Evolutionary conservation across 1,140 invertebrate species (phyloP).

Genomic region (Vanessa atalanta): DNA sequence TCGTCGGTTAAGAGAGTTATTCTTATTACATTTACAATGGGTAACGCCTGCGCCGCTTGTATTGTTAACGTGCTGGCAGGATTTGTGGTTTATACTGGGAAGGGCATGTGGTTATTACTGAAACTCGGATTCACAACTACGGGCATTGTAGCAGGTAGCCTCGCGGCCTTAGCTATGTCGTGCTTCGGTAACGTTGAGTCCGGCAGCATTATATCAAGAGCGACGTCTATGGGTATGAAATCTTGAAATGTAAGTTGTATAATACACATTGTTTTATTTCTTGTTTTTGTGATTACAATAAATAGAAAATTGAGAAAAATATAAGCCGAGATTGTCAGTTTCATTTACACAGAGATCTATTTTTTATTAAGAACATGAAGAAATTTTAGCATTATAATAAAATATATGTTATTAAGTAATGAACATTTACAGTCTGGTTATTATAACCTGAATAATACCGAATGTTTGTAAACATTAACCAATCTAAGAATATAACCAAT

Average conservation of each 20-base stretch:
- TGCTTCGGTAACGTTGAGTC: conserved; percentile 43
- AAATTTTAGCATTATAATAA: no score
- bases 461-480: no score
- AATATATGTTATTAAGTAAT: no score
- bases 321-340: no score
- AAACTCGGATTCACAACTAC: conserved; percentile 39
- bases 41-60: conserved; percentile 29
- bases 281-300: no score
- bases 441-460: no score
- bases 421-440: no score
- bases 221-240: conserved; percentile 43
- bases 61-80: conserved; percentile 39
- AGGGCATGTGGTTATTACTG: conserved; percentile 40
- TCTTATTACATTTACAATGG: conserved; percentile 23
- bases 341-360: no score
- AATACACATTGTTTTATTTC: no score
- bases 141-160: conserved; percentile 40
- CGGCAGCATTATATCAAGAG: conserved; percentile 40
- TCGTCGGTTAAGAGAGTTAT: neutral
- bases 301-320: no score
- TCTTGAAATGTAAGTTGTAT: conserved; percentile 8
- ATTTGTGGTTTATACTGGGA: conserved; percentile 43
- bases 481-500: no score
- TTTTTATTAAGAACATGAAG: no score
- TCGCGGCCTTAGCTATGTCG: conserved; percentile 44